These are phyloP conservation scores for Polyommatus iphigenia DNA, from an alignment of 2,888 invertebrate species.

Conservation along the genomic window DNA sequence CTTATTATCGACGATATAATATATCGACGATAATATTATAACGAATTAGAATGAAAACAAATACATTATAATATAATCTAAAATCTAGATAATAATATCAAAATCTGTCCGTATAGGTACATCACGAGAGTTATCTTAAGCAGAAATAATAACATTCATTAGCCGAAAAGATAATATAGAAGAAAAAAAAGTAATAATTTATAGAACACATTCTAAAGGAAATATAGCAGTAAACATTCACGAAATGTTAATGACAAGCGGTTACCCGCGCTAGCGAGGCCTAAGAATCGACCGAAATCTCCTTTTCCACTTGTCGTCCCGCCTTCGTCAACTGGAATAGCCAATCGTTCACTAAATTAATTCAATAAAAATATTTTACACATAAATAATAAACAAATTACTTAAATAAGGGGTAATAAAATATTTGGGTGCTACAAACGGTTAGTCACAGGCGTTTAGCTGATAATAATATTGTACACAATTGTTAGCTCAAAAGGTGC, in stretches of 20 bases:
- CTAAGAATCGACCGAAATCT: constrained; percentile 84
- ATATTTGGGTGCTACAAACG: constrained; percentile 31
- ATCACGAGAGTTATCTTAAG: constrained; percentile 28
- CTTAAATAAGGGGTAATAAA: not conserved
- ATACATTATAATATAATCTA: not conserved
- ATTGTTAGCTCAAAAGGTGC: constrained; percentile 51
- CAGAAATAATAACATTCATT: constrained; percentile 40
- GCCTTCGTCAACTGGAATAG: constrained; percentile 79
- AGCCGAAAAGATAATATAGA: constrained; percentile 28
- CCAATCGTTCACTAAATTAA: constrained; percentile 48
- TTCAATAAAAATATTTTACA: not conserved
- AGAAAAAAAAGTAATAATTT: constrained; percentile 43
- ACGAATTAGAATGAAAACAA: not conserved
- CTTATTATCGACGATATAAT: too few relatives aligned
- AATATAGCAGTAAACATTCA: constrained; percentile 53
- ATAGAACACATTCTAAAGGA: constrained; percentile 37
- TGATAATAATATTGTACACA: constrained; percentile 45
- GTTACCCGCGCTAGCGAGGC: constrained; percentile 83
- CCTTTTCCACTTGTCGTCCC: constrained; percentile 71
- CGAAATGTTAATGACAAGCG: constrained; percentile 59
- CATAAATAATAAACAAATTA: not conserved
- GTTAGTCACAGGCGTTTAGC: constrained; percentile 27
- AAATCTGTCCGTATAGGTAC: not conserved
- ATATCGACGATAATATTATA: too few relatives aligned
- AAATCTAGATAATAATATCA: not conserved